Percentiles rank a stretch among this genome's conserved stretches.
phyloP scores from a whole-genome alignment of 2,888 invertebrate species.

The Zootermopsis nevadensis region DNA sequence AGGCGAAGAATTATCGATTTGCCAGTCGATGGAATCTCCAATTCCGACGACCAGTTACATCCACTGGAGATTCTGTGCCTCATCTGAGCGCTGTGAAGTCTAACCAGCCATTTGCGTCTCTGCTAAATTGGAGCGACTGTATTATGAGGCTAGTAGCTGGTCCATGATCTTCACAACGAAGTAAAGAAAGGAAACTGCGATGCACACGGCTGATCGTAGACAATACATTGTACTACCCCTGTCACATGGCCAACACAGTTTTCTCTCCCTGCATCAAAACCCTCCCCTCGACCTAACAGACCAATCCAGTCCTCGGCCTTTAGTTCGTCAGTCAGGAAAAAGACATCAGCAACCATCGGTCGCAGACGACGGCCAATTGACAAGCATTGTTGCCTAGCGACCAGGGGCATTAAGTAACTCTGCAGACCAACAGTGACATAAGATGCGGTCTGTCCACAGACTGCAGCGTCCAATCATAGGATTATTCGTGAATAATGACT shows the following conservation, averaged over 20 bases:
- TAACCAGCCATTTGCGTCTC: neutral
- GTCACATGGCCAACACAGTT: conserved; percentile 5
- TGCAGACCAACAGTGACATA: neutral
- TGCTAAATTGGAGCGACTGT: neutral
- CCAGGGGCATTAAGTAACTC: neutral
- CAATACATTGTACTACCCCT: conserved; percentile 23
- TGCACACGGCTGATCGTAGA: conserved; percentile 31
- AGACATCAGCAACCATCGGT: conserved; percentile 35
- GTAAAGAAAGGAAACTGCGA: conserved; percentile 19
- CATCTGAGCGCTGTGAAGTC: neutral
- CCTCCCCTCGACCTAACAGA: conserved; percentile 10
- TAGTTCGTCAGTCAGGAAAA: conserved; percentile 36
- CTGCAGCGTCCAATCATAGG: too few relatives aligned
- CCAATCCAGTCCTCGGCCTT: conserved; percentile 23
- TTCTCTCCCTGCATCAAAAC: conserved; percentile 5
- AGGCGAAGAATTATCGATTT: too few relatives aligned
- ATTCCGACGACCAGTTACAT: too few relatives aligned
- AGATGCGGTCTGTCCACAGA: neutral
- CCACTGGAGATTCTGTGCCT: too few relatives aligned
- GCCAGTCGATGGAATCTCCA: too few relatives aligned
- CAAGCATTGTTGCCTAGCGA: conserved; percentile 34
- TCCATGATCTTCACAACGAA: conserved; percentile 28
- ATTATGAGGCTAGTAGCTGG: neutral
- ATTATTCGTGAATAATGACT: too few relatives aligned
- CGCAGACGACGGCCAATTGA: conserved; percentile 27